Base-by-base conservation (phyloP, 2,888 invertebrate species). In the Synanthedon myopaeformis region DNA sequence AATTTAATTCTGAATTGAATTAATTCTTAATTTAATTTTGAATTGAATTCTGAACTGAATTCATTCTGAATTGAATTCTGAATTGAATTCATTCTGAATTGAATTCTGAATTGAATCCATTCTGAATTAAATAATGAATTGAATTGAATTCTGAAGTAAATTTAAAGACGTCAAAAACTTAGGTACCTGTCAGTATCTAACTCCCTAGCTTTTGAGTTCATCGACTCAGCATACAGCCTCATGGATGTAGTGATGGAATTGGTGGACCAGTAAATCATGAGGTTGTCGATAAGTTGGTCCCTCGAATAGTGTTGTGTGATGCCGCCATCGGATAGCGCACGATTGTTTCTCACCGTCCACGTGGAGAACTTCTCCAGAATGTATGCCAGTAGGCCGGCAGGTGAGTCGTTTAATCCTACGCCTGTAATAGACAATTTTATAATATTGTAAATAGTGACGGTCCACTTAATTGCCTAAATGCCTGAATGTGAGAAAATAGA, bases 231-330 rank as follows among this genome's bases (percentile, higher is more conserved):
- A 69, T 96, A 96, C 23, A 94, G 78, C 42, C 96, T 88, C 79
- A 91, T 88, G 0, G 94, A 92, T 0, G 94, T 91, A 0, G 93
- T 92, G 10, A 95, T 93, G 8, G 91, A 91, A 52, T 90, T 90
- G 0, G 92, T 90, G 0, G 91, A 72, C 94, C 95, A 96, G 76
- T 96, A 97, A 51, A 95, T 78, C 93, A 95, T 95, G 5, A 96
- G 72, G 66, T 95, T 94, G 61, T 95, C 95, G 8, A 96, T 74
- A 13, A 96, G 80, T 61, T 93, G 91, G 52, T 93, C 92, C 55
- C 91, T 77, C 0, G 90, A 89, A 71, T 89, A 93, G 60, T 90
- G 90, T 57, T 89, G 81, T 0, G 82, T 77, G 0, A 96, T 74
- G 1, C 92, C 93, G 8, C 94, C 94, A 62, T 95, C 93, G 0